Base-by-base conservation (phyloP, 2,888 invertebrate genomes). In the Hirtodrosophila trivittata region DNA sequence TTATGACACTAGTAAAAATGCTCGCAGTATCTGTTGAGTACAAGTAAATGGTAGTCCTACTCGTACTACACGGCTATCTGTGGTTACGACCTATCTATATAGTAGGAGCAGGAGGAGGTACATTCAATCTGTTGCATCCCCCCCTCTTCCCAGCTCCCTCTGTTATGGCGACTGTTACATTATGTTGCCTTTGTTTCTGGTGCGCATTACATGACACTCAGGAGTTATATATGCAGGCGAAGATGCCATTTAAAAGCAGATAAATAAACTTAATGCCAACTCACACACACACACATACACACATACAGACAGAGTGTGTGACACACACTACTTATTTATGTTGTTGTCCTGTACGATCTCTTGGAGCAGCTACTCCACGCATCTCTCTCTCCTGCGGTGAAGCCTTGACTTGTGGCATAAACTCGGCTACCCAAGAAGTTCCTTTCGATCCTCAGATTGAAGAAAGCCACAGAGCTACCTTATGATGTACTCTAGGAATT, bases 1-100 rank as follows among this genome's bases (percentile, higher is more conserved):
- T 86, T 82, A 82, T 82, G 81, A 80, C 74, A 80, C 86, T 86
- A 86, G 86, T 86, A 84, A 77, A 77, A 84, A 81, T 77, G 64
- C 60, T 51, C 66, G 63, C 73, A 66, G 85, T 66, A 65, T 62
- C 54, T 66, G 66, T 47, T 59, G 47, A 30, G 18, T 21, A 12
- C 25, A 66, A 72, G 77, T 77, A 78, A 78, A 86, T 78, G 86
- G 86, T 72, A 75, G 78, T 82, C 57, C 45, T 60, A 60, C 46
- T 21, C 2, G 3, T 21, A 21, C 18, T 21, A 21, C 18, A 21
- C 5, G 18, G 18, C 18, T 70, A 75, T 72, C 66, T 57, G 62
- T 43, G 64, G 56, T 57, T 57, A 63, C 63, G 52, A 66, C 3
- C 18, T 21, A 21, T 3, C 18, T 5, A 21, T 3, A 21, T 3